Evolutionary conservation across 2,797 vertebrate genomes (phyloP).

Genomic region (Schizothorax lantsangensis): DNA sequence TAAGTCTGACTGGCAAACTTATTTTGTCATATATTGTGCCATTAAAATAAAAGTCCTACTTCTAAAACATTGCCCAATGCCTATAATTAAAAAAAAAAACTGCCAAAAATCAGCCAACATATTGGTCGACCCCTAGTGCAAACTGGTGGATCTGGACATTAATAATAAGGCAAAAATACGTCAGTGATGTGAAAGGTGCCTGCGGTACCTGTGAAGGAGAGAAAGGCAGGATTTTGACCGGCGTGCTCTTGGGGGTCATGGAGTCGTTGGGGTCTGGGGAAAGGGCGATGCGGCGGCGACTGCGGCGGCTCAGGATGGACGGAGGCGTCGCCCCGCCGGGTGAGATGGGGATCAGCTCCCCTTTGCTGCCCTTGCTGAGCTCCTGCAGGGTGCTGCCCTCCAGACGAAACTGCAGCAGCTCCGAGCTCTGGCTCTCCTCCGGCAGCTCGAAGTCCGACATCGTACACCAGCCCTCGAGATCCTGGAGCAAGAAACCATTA

Average conservation of each 20-base stretch:
- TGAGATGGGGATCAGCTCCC: constrained; percentile 96
- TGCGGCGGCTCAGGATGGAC: constrained; percentile 84
- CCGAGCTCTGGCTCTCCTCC: constrained; percentile 76
- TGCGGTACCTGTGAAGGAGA: constrained; percentile 92
- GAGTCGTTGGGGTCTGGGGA: constrained; percentile 89
- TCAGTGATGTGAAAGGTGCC: background rate
- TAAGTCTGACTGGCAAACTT: too few species aligned
- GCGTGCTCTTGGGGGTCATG: constrained; percentile 96
- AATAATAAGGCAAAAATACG: background rate
- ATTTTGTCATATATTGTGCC: too few species aligned
- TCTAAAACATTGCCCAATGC: too few species aligned
- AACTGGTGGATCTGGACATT: background rate
- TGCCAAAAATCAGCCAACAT: too few species aligned
- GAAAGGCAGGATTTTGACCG: constrained; percentile 94
- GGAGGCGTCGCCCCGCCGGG: constrained; percentile 86
- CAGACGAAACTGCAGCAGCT: constrained; percentile 90
- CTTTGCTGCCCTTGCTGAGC: constrained; percentile 90
- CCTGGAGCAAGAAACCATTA: constrained; percentile 73
- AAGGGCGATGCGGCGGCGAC: constrained; percentile 84
- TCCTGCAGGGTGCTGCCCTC: constrained; percentile 93
- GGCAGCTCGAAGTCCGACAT: constrained; percentile 91
- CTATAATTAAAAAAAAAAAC: too few species aligned
- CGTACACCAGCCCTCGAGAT: constrained; percentile 93
- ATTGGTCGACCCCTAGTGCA: too few species aligned
- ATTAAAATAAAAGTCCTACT: too few species aligned